Evolutionary conservation across 2,888 invertebrate species (phyloP), one percentile per base, ranked within the genome.

Genomic region (Pristionchus arcanus): DNA sequence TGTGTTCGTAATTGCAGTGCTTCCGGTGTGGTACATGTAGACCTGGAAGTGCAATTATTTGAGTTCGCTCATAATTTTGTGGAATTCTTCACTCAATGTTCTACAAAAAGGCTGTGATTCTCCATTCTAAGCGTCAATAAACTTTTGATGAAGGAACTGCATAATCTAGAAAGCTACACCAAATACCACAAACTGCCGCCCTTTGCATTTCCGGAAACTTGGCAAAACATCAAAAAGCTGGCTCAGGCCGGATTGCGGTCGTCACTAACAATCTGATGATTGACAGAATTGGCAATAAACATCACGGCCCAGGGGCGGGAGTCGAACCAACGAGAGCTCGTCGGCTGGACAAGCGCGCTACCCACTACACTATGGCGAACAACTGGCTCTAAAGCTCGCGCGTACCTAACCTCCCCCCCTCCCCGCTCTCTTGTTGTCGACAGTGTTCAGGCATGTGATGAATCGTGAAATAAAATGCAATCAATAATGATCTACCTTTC

Each of bases 221-320:
- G 21, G n/a, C 53, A 83, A 83, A 84, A 84, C 2, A 34, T 13
- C 55, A 84, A 85, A 85, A 83, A 25, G n/a, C 59, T 85, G 84
- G 84, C 84, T 85, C 84, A 85, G 84, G 84, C 84, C 84, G 59
- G 84, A 85, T 28, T 31, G 34, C 55, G 37, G 53, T 85, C 84
- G 84, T 85, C 84, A 85, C 84, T 59, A 59, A 31, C 84, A 85
- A 28, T 85, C 42, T n/a, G 84, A 55, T 85, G 84, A 85, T 85
- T 85, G 84, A 85, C 84, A 85, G 84, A 74, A 85, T 59, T 55
- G 84, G 59, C 84, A 59, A 59, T 59, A 85, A 85, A 85, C 84
- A 85, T 85, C 84, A 85, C 84, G 19, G 84, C 84, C 42, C 84
- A 13, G 25, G 77, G 2, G 77, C 77, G 59, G 84, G 84, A 53